Conservation (phyloP, 2,113 vertebrate genomes). For the Semnornis frantzii region DNA sequence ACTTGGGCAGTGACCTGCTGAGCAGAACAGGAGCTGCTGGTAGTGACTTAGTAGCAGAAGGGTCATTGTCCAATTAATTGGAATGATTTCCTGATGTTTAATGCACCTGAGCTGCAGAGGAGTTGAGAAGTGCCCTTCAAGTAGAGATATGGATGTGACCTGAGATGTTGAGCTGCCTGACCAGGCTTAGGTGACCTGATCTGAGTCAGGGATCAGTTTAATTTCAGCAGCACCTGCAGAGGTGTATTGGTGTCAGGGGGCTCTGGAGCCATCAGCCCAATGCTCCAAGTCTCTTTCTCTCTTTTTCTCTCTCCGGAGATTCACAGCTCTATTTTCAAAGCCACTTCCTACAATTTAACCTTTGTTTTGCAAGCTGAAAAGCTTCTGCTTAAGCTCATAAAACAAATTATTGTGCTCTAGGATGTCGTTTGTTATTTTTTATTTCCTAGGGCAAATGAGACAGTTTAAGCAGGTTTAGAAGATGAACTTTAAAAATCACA, state of each 20-base stretch:
- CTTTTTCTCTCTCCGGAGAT: constrained; percentile 44
- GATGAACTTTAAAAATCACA: background rate
- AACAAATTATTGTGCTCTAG: background rate
- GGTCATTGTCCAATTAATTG: background rate
- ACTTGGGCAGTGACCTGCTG: background rate
- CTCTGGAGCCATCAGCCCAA: background rate
- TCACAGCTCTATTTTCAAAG: background rate
- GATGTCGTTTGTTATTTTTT: background rate
- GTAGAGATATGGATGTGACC: background rate
- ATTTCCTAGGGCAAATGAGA: background rate
- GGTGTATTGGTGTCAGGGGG: fast-evolving
- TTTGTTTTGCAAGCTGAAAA: background rate
- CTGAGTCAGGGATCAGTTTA: too few species aligned
- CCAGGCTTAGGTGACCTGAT: fast-evolving
- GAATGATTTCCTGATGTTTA: background rate
- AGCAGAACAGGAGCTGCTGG: background rate
- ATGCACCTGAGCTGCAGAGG: background rate
- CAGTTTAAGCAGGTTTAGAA: constrained; percentile 19
- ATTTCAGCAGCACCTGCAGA: background rate
- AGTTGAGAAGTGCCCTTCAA: background rate
- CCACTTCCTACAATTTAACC: background rate
- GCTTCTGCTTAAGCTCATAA: background rate
- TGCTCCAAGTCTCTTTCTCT: constrained; percentile 17
- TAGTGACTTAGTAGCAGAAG: fast-evolving
- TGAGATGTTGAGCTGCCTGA: fast-evolving